Percentiles rank a stretch among this genome's conserved stretches.
Conservation (phyloP, 2,888 invertebrate species). For the Tetranychus piercei region DNA sequence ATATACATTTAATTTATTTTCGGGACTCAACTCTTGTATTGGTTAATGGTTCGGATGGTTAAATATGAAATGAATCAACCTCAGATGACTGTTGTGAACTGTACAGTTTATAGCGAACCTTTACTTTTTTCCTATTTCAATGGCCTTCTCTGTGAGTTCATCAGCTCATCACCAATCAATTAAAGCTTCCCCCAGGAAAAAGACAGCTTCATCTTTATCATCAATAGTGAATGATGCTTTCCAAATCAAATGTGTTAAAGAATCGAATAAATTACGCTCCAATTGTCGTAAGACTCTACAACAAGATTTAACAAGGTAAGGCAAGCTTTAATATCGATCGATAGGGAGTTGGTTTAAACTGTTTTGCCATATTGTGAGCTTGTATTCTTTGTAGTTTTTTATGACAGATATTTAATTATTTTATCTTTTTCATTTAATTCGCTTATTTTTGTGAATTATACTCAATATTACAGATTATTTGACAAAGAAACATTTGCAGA, state of each 20-base stretch:
- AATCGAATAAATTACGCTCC: conserved; percentile 23
- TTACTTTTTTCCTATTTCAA: neutral
- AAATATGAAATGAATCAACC: neutral
- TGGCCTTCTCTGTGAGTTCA: neutral
- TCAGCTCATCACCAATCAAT: conserved; percentile 20
- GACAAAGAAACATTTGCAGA: conserved; percentile 23
- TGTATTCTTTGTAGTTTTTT: neutral
- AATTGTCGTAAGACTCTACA: conserved; percentile 23
- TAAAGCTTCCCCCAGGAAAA: neutral
- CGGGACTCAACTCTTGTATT: too few relatives aligned
- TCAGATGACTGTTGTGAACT: neutral
- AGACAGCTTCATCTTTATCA: neutral
- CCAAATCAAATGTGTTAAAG: conserved; percentile 25
- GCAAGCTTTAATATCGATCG: neutral
- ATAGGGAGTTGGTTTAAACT: neutral
- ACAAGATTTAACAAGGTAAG: conserved; percentile 11
- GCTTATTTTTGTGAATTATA: neutral
- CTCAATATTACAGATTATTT: conserved; percentile 19
- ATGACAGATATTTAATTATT: neutral
- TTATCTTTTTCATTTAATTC: neutral
- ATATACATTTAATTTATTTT: too few relatives aligned
- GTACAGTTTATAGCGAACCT: neutral
- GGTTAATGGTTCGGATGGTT: neutral
- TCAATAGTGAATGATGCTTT: conserved; percentile 18
- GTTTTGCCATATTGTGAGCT: neutral